A percentile compares a stretch with the other conserved stretches of the same genome.
These are phyloP conservation scores for Drosophila mimetica DNA, from an alignment of 2,888 invertebrate species.

Conservation along the genomic window DNA sequence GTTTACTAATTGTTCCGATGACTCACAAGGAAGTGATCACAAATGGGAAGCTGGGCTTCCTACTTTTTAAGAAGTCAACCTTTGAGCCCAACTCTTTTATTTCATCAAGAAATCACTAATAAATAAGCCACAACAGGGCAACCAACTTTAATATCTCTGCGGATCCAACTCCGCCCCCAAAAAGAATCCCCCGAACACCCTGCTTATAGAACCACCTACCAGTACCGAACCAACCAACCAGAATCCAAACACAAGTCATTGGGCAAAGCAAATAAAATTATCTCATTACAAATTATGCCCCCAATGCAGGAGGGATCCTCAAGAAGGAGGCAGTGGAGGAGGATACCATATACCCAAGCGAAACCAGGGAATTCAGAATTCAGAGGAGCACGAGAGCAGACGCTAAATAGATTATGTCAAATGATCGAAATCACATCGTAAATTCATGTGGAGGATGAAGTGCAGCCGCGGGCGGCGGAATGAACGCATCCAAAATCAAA, in stretches of 20 bases:
- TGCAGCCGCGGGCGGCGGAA: constrained; percentile 60
- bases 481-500: constrained; percentile 77
- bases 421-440: constrained; percentile 84
- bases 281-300: constrained; percentile 80
- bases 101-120: constrained; percentile 4
- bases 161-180: constrained; percentile 8
- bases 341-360: neutral
- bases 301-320: constrained; percentile 50
- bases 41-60: neutral
- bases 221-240: neutral
- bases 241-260: constrained; percentile 46
- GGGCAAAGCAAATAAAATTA: constrained; percentile 82
- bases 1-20: constrained; percentile 28
- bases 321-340: neutral
- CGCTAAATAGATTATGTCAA: constrained; percentile 84
- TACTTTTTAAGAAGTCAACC: too few relatives aligned
- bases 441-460: constrained; percentile 65
- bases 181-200: neutral
- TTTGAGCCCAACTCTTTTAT: too few relatives aligned
- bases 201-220: constrained; percentile 1
- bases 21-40: constrained; percentile 14
- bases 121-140: constrained; percentile 11
- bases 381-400: constrained; percentile 47
- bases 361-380: neutral
- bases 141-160: constrained; percentile 2